Percentiles rank a stretch among this genome's conserved stretches.
These are phyloP conservation scores for Protobothrops flavoviridis DNA, from an alignment of 2,113 vertebrate genomes.

Conservation along the genomic window DNA sequence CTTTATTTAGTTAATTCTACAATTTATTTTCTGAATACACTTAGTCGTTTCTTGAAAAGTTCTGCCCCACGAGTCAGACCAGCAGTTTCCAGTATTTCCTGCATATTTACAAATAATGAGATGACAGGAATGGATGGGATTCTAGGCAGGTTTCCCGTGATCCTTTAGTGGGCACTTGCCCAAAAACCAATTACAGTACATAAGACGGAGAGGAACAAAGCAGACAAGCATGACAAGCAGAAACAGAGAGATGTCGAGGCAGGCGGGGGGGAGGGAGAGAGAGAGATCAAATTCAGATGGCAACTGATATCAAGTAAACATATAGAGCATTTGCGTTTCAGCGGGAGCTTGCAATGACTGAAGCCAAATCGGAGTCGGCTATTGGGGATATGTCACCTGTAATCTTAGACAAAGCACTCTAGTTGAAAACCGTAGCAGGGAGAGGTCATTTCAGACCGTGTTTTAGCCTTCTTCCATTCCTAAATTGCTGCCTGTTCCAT, in stretches of 20 bases:
- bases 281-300: neutral
- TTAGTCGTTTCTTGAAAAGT: neutral
- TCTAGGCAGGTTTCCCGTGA: neutral
- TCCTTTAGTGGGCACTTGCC: neutral
- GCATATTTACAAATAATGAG: neutral
- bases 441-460: constrained; percentile 10
- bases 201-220: neutral
- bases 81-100: neutral
- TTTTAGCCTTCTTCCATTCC: constrained; percentile 30
- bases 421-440: constrained; percentile 14
- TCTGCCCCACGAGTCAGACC: neutral
- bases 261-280: neutral
- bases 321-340: neutral
- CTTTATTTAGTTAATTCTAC: neutral
- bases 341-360: neutral
- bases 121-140: neutral
- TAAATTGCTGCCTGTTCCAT: constrained; percentile 28
- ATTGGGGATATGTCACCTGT: neutral
- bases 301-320: neutral
- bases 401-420: constrained; percentile 15
- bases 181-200: neutral
- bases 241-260: neutral
- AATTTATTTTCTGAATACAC: neutral
- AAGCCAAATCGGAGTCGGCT: constrained; percentile 3
- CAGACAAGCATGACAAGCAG: neutral